Conservation (phyloP, 2,888 invertebrate species). For the Vesta saturnalis region DNA sequence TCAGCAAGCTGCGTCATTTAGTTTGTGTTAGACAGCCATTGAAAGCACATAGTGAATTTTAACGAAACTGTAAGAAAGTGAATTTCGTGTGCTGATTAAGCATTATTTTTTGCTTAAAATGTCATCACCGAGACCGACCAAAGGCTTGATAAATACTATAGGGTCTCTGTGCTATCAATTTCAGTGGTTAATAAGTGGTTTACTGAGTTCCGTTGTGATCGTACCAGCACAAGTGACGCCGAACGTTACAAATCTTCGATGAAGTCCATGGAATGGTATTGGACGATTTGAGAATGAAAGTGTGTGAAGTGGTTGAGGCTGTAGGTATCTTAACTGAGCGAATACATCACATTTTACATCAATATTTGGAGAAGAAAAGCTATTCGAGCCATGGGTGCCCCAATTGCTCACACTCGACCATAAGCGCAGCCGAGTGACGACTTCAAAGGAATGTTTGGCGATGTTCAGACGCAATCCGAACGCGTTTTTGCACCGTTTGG, state of each 20-base stretch:
- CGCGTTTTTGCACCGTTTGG: neutral
- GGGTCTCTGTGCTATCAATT: neutral
- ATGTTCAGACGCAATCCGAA: neutral
- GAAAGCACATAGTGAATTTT: neutral
- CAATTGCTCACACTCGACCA: no score
- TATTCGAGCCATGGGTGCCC: neutral
- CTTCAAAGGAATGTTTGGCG: no score
- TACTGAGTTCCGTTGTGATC: neutral
- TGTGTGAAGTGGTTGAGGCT: neutral
- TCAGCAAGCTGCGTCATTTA: neutral
- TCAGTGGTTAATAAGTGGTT: neutral
- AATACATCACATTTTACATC: no score
- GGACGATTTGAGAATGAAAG: no score
- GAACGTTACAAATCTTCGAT: neutral
- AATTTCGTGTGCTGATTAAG: neutral
- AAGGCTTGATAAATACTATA: neutral
- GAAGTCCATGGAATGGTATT: no score
- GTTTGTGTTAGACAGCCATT: neutral
- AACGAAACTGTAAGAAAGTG: neutral
- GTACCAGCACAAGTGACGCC: neutral
- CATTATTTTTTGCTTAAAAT: neutral
- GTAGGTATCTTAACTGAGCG: neutral
- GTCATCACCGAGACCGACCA: no score
- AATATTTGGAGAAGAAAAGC: neutral
- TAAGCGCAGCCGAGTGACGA: no score